Evolutionary conservation across 2,888 invertebrate genomes (phyloP).

Genomic region (Eupithecia dodoneata): DNA sequence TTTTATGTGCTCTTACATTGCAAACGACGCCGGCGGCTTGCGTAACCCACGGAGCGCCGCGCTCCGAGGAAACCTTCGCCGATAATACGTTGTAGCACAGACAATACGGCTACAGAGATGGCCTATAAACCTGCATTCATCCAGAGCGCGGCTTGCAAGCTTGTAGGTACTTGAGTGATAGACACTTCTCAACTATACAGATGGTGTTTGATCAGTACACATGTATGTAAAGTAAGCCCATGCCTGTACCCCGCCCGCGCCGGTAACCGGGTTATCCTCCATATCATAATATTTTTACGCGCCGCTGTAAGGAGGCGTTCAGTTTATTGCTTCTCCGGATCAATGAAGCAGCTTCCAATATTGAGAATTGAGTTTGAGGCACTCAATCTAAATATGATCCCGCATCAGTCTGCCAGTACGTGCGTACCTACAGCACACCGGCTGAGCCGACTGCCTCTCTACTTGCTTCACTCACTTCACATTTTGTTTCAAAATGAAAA

Average conservation of each 20-base stretch:
- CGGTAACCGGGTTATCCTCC: constrained; percentile 55
- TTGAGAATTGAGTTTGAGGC: constrained; percentile 43
- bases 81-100: not conserved
- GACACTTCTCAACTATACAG: not conserved
- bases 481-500: not conserved
- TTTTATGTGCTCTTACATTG: constrained; percentile 25
- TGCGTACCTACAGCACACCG: not conserved
- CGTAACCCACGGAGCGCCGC: constrained; percentile 14
- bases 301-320: constrained; percentile 49
- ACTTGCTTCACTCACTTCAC: not conserved
- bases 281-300: constrained; percentile 65
- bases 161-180: not conserved
- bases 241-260: not conserved
- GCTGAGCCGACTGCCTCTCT: not conserved
- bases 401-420: constrained; percentile 5
- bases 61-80: not conserved
- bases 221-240: not conserved
- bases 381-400: constrained; percentile 41
- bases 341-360: constrained; percentile 51
- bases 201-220: not conserved
- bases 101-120: not conserved
- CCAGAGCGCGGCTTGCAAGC: not conserved
- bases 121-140: not conserved
- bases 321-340: constrained; percentile 54
- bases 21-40: constrained; percentile 23